phyloP scores from a whole-genome alignment of 2,797 vertebrate species.

The Poeciliopsis paucimaculata region DNA sequence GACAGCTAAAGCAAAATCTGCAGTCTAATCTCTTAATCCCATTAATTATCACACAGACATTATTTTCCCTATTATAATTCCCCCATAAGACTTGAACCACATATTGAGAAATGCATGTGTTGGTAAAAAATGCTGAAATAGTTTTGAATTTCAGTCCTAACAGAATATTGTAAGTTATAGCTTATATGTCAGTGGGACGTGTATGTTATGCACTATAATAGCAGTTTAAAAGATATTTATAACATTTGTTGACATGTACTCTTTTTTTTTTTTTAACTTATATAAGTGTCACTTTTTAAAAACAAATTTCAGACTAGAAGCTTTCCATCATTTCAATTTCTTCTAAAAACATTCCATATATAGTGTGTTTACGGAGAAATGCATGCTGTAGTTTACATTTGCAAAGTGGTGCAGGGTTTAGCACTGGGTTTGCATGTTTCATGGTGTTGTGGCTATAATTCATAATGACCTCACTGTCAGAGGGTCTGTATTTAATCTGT shows the following conservation, averaged over 20 bases:
- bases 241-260: neutral
- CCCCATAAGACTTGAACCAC: constrained; percentile 23
- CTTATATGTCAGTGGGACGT: neutral
- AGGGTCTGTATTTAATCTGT: neutral
- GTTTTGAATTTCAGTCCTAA: neutral
- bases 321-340: neutral
- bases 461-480: neutral
- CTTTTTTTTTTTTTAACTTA: neutral
- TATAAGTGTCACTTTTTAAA: neutral
- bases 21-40: constrained; percentile 69
- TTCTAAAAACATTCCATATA: neutral
- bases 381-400: neutral
- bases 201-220: neutral
- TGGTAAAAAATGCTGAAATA: constrained; percentile 3
- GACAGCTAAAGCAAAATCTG: constrained; percentile 45
- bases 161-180: neutral
- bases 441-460: neutral
- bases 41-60: constrained; percentile 68
- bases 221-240: neutral
- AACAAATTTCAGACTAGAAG: neutral
- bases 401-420: neutral
- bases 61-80: constrained; percentile 58
- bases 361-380: neutral
- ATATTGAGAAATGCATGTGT: constrained; percentile 20
- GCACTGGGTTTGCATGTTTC: neutral